Conservation (phyloP, 2,797 vertebrate genomes). For the Perodicticus potto region DNA sequence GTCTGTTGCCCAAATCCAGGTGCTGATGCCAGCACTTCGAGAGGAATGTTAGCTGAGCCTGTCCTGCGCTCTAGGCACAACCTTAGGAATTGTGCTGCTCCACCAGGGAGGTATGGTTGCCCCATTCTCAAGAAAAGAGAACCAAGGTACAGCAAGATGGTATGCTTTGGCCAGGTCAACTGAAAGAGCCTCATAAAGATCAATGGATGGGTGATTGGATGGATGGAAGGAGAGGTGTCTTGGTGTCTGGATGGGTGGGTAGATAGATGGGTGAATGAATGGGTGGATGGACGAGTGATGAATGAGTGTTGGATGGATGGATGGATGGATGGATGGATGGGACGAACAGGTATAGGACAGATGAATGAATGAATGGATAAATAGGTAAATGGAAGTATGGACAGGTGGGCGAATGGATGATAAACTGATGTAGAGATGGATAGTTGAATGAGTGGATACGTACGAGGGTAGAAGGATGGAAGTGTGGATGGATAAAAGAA, state of each 20-base stretch:
- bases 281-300: neutral
- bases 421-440: neutral
- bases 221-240: rapidly evolving
- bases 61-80: neutral
- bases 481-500: neutral
- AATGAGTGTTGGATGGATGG: too few relatives aligned
- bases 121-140: neutral
- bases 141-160: neutral
- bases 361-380: too few relatives aligned
- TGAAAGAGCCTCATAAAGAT: neutral
- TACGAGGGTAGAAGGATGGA: neutral
- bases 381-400: too few relatives aligned
- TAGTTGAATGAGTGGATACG: neutral
- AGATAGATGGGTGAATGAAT: too few relatives aligned
- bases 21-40: neutral
- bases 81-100: neutral
- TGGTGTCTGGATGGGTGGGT: too few relatives aligned
- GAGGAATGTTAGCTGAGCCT: neutral
- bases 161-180: neutral
- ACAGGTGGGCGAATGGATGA: rapidly evolving
- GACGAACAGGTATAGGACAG: too few relatives aligned
- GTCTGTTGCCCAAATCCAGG: neutral
- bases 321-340: too few relatives aligned
- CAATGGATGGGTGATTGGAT: neutral
- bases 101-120: rapidly evolving